Evolutionary conservation across 2,113 vertebrate species (phyloP).

Genomic region (Atlantisia rogersi): DNA sequence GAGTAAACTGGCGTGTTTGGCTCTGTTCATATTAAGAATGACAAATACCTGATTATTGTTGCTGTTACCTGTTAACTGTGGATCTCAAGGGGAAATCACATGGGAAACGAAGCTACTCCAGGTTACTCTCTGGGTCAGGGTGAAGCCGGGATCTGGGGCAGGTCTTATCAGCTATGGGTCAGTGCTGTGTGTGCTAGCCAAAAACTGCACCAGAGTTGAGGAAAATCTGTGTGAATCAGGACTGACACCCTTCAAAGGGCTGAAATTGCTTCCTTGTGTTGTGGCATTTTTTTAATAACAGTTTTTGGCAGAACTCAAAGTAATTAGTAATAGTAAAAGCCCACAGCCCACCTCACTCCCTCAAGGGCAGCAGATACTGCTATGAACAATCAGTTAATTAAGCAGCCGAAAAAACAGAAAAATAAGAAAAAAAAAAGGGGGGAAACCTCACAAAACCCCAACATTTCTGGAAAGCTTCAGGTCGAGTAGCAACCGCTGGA

Average conservation of each 20-base stretch:
- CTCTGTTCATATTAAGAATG: background rate
- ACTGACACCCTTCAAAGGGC: background rate
- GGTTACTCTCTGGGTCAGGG: rapidly evolving
- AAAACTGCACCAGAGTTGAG: background rate
- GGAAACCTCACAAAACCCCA: background rate
- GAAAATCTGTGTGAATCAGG: background rate
- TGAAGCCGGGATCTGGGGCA: background rate
- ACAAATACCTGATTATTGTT: background rate
- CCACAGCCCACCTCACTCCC: background rate
- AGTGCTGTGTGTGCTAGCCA: background rate
- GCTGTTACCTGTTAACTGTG: background rate
- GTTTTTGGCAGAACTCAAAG: background rate
- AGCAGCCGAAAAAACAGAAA: background rate
- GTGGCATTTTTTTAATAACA: background rate
- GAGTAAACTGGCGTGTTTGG: background rate
- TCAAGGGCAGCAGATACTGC: background rate
- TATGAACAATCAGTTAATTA: background rate
- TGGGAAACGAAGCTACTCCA: background rate
- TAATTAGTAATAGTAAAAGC: background rate
- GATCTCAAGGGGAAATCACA: background rate
- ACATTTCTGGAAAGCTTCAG: background rate
- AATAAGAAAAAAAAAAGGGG: background rate
- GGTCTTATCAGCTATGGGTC: background rate
- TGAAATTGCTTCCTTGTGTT: background rate
- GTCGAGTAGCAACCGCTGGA: background rate